phyloP scores from a whole-genome alignment of 1,140 invertebrate genomes.

The Lucilia sericata region DNA sequence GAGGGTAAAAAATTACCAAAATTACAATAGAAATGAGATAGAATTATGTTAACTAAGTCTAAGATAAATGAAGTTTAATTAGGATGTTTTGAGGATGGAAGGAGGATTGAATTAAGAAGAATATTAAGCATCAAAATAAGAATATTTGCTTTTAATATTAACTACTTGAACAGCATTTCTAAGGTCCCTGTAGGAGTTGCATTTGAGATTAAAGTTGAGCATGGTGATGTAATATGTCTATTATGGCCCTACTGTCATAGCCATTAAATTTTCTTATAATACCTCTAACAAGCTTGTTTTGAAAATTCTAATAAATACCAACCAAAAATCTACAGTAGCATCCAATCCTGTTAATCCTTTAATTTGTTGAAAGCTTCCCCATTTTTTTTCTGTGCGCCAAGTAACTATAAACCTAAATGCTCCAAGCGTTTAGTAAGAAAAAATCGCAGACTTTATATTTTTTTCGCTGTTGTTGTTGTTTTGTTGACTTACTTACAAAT shows the following conservation, averaged over 20 bases:
- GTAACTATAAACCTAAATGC: conserved; percentile 30
- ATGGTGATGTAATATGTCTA: too few species aligned
- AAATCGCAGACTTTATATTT: conserved; percentile 27
- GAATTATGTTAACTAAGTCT: conserved; percentile 3
- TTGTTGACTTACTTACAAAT: conserved; percentile 21
- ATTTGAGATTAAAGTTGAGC: too few species aligned
- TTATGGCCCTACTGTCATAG: too few species aligned
- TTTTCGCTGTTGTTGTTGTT: conserved; percentile 49
- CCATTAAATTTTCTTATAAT: too few species aligned
- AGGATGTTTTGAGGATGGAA: not conserved
- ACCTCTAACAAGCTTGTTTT: too few species aligned
- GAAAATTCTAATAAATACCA: too few species aligned
- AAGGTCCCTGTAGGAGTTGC: too few species aligned
- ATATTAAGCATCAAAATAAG: too few species aligned
- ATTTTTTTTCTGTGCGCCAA: not conserved
- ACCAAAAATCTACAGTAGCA: conserved; percentile 43
- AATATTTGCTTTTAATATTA: too few species aligned
- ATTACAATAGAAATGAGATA: conserved; percentile 5
- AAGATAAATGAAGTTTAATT: conserved; percentile 19
- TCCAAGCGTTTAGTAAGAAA: not conserved
- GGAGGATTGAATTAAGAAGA: too few species aligned
- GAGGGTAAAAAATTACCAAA: not conserved
- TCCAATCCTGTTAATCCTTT: conserved; percentile 49
- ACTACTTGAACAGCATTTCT: too few species aligned
- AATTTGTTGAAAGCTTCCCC: conserved; percentile 38